Percentiles rank a stretch among this genome's conserved stretches.
Evolutionary conservation across 2,888 invertebrate species (phyloP).

Genomic region (Acholoe squamosa): DNA sequence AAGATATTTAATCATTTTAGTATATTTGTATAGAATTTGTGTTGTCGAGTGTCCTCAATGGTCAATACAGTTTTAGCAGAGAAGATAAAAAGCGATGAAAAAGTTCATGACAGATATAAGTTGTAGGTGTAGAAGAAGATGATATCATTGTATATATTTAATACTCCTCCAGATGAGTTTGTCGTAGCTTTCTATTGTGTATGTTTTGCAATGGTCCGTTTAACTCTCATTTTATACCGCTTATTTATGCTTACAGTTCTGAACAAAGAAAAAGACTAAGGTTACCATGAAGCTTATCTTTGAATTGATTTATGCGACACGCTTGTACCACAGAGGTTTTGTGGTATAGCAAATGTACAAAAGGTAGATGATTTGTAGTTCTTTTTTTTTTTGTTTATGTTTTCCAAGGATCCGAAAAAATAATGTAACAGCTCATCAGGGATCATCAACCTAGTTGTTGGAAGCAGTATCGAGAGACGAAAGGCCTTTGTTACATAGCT

Average conservation of each 20-base stretch:
- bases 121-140: conserved; percentile 52
- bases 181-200: conserved; percentile 65
- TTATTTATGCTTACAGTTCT: conserved; percentile 63
- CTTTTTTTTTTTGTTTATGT: conserved; percentile 37
- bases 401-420: conserved; percentile 26
- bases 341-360: conserved; percentile 49
- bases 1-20: conserved; percentile 64
- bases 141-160: conserved; percentile 64
- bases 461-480: conserved; percentile 7
- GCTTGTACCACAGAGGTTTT: conserved; percentile 21
- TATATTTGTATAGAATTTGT: conserved; percentile 65
- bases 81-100: conserved; percentile 9
- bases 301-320: conserved; percentile 46
- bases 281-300: conserved; percentile 42
- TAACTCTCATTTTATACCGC: conserved; percentile 62
- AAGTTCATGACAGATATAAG: conserved; percentile 58
- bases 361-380: conserved; percentile 57
- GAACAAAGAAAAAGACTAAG: conserved; percentile 25
- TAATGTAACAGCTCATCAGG: conserved; percentile 20
- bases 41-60: conserved; percentile 62
- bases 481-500: not conserved
- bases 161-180: conserved; percentile 60
- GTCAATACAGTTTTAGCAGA: conserved; percentile 61
- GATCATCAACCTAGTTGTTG: not conserved
- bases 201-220: conserved; percentile 63